Evolutionary conservation across 2,797 vertebrate species (phyloP).

Genomic region (Sarcoramphus papa): DNA sequence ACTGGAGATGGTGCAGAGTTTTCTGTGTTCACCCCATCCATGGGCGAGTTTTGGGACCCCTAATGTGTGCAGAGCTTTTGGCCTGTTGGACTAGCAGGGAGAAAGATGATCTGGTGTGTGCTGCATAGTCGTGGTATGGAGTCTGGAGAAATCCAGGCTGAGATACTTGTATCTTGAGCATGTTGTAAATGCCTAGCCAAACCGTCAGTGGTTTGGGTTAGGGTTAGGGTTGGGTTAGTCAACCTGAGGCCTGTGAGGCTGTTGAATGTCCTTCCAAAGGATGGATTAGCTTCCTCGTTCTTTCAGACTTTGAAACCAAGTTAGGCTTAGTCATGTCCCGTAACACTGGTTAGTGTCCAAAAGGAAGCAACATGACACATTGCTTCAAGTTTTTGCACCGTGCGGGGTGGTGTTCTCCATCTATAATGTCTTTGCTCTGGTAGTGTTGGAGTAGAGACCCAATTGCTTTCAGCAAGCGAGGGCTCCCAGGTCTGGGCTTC

Average conservation of each 20-base stretch:
- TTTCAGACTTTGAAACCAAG: neutral
- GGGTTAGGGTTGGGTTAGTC: neutral
- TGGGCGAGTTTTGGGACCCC: neutral
- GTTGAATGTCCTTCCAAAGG: neutral
- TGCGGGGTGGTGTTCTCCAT: neutral
- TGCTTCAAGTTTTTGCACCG: neutral
- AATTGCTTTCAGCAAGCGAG: neutral
- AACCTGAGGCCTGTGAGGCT: neutral
- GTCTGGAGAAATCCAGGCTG: neutral
- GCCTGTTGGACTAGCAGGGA: neutral
- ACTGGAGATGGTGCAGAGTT: neutral
- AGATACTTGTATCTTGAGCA: neutral
- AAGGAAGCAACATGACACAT: neutral
- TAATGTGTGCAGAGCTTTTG: neutral
- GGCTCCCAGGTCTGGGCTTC: neutral
- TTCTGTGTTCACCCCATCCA: neutral
- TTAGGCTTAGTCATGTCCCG: neutral
- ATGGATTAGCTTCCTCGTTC: neutral
- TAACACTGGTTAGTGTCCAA: neutral
- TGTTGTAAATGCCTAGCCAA: neutral
- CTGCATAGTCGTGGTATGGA: neutral
- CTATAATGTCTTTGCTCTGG: neutral
- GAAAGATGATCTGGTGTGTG: neutral
- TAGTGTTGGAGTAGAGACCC: neutral
- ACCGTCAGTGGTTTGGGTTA: neutral